Percentiles rank a stretch among this genome's conserved stretches.
Evolutionary conservation across 2,113 vertebrate species (phyloP).

Genomic region (Trogon melanurus): DNA sequence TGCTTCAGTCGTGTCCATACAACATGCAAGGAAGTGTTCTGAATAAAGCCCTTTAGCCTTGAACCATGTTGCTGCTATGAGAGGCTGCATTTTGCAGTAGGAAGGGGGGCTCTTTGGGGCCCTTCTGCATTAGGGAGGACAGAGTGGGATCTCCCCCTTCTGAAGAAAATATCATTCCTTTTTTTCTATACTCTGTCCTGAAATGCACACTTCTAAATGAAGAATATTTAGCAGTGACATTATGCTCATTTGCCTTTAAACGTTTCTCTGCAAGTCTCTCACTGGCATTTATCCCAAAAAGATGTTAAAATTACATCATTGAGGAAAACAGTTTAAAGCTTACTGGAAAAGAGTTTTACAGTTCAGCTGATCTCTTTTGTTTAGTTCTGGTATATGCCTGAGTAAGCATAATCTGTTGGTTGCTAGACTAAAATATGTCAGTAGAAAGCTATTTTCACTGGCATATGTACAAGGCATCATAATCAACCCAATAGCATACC

Average conservation of each 20-base stretch:
- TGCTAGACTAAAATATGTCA: not conserved
- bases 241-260: constrained; percentile 8
- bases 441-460: not conserved
- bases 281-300: not conserved
- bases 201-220: not conserved
- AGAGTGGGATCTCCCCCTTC: not conserved
- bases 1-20: not conserved
- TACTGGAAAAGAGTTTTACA: constrained; percentile 17
- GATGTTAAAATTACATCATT: constrained; percentile 9
- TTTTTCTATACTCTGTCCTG: not conserved
- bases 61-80: not conserved
- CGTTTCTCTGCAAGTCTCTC: not conserved
- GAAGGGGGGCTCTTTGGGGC: not conserved
- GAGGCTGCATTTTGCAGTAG: not conserved
- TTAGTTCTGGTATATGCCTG: not conserved
- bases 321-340: not conserved
- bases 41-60: not conserved
- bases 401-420: not conserved
- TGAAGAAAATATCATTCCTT: not conserved
- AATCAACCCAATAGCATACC: not conserved
- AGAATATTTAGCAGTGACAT: not conserved
- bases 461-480: not conserved
- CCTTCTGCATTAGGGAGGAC: not conserved
- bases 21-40: not conserved
- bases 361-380: not conserved